A percentile compares a stretch with the other conserved stretches of the same genome.
Conservation (phyloP, 2,888 invertebrate species). For the Eulithis prunata region DNA sequence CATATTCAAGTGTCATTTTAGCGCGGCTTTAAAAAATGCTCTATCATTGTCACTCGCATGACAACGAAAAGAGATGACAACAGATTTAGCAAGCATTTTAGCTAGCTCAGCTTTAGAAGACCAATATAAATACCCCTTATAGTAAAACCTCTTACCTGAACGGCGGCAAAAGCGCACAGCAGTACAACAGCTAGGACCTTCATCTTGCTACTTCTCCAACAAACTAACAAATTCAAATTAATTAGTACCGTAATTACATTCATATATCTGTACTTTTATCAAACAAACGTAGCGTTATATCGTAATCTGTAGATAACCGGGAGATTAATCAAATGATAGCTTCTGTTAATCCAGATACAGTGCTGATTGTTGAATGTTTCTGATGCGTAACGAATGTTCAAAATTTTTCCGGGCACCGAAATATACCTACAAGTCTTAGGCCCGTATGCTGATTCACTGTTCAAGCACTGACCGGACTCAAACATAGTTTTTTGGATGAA, state of each 20-base stretch:
- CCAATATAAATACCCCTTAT: too few species aligned
- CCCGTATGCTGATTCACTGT: too few species aligned
- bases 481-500: too few species aligned
- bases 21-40: too few species aligned
- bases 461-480: too few species aligned
- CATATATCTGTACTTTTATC: not conserved
- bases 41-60: too few species aligned
- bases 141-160: not conserved
- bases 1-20: not conserved
- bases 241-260: not conserved
- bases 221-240: not conserved
- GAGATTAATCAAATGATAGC: constrained; percentile 49
- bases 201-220: not conserved
- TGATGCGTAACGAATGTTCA: too few species aligned
- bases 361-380: constrained; percentile 1
- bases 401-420: too few species aligned
- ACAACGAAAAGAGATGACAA: too few species aligned
- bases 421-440: too few species aligned
- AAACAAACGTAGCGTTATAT: constrained; percentile 37
- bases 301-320: constrained; percentile 50
- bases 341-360: constrained; percentile 49
- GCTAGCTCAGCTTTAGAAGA: too few species aligned
- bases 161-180: constrained; percentile 5
- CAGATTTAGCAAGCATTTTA: too few species aligned
- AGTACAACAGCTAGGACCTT: constrained; percentile 4